phyloP scores from a whole-genome alignment of 2,113 vertebrate species.

The Puntigrus tetrazona region DNA sequence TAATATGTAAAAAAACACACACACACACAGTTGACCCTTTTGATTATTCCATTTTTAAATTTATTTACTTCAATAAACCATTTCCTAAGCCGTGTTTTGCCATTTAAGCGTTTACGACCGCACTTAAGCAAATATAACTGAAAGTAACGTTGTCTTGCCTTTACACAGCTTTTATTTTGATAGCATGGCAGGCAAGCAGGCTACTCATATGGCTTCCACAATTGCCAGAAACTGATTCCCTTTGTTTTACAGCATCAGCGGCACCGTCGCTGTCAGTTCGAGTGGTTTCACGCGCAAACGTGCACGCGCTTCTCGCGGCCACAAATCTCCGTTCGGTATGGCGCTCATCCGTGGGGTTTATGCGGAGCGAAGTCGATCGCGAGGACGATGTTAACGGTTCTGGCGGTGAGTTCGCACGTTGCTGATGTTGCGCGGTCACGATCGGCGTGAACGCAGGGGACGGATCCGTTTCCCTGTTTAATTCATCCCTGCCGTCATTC shows the following conservation, averaged over 20 bases:
- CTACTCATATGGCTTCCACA: background rate
- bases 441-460: background rate
- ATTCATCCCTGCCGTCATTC: background rate
- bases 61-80: background rate
- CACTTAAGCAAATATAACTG: background rate
- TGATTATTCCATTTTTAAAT: background rate
- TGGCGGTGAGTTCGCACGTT: background rate
- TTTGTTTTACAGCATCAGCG: background rate
- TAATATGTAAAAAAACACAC: too few species aligned
- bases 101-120: background rate
- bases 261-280: too few species aligned
- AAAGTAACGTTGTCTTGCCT: background rate
- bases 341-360: too few species aligned
- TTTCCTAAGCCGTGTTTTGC: background rate
- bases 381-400: too few species aligned
- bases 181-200: background rate
- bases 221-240: background rate
- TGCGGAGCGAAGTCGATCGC: too few species aligned
- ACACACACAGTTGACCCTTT: background rate
- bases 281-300: background rate
- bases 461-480: background rate
- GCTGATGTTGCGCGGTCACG: background rate
- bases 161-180: conserved; percentile 46
- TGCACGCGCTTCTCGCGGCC: background rate
- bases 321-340: background rate